These are phyloP conservation scores for Drosophila siamana DNA, from an alignment of 2,888 invertebrate species.

Conservation along the genomic window DNA sequence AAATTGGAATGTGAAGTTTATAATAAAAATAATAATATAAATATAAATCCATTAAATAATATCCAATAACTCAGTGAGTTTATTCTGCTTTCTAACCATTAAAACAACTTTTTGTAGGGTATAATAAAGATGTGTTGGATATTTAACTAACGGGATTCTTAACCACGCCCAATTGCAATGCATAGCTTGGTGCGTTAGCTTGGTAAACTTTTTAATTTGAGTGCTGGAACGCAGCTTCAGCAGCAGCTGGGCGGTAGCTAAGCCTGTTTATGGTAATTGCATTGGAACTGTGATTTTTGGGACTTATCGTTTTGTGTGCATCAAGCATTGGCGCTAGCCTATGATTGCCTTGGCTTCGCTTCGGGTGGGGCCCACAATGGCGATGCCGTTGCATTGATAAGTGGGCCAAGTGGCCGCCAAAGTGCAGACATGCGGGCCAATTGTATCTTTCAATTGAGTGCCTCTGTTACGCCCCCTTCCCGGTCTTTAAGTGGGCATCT, in stretches of 20 bases:
- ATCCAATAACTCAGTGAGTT: no score
- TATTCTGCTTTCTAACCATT: no score
- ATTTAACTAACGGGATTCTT: conserved; percentile 8
- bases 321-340: conserved; percentile 32
- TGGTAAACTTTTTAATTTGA: conserved; percentile 60
- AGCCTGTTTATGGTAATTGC: conserved; percentile 67
- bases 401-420: conserved; percentile 39
- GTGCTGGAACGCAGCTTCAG: conserved; percentile 36
- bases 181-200: conserved; percentile 56
- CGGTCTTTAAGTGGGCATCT: not conserved
- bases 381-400: conserved; percentile 49
- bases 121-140: conserved; percentile 19
- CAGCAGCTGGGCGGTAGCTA: conserved; percentile 29
- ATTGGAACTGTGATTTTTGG: conserved; percentile 31
- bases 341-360: conserved; percentile 21
- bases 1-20: no score
- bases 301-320: conserved; percentile 57
- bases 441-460: conserved; percentile 56
- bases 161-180: conserved; percentile 15
- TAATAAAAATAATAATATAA: no score
- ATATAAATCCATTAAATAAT: no score
- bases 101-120: conserved; percentile 6
- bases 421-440: conserved; percentile 71
- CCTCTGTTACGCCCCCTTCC: conserved; percentile 8
- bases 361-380: conserved; percentile 24